phyloP scores from a whole-genome alignment of 2,888 invertebrate genomes.

The Argynnis bischoffii region DNA sequence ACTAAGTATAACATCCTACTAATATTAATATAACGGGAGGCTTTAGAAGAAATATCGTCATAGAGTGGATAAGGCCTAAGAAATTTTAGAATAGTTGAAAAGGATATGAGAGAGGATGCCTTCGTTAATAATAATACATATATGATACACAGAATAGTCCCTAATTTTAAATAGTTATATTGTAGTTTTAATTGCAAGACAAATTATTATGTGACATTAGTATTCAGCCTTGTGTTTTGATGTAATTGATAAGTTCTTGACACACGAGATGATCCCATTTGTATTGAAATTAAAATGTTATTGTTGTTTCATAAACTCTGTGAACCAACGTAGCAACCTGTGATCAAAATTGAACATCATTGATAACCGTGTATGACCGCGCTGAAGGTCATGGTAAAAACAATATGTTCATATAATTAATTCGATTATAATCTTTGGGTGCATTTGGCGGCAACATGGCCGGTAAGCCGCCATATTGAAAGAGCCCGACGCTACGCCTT shows the following conservation, averaged over 20 bases:
- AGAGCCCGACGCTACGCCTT: conserved; percentile 52
- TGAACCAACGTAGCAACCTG: conserved; percentile 72
- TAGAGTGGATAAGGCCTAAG: too few relatives aligned
- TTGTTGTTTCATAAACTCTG: conserved; percentile 54
- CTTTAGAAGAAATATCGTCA: too few relatives aligned
- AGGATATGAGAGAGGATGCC: too few relatives aligned
- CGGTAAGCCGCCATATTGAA: conserved; percentile 55
- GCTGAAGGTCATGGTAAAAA: conserved; percentile 69
- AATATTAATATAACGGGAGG: too few relatives aligned
- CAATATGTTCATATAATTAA: conserved; percentile 68
- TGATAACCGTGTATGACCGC: conserved; percentile 67
- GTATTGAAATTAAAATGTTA: conserved; percentile 24
- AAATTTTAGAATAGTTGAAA: too few relatives aligned
- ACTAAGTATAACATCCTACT: too few relatives aligned
- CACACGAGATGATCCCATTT: conserved; percentile 11
- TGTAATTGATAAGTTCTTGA: conserved; percentile 17
- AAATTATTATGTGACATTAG: conserved; percentile 2
- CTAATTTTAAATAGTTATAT: too few relatives aligned
- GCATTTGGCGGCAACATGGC: conserved; percentile 44
- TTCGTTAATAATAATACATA: too few relatives aligned
- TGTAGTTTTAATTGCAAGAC: neutral
- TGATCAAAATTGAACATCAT: conserved; percentile 66
- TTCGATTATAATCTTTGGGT: conserved; percentile 47
- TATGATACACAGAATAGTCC: too few relatives aligned
- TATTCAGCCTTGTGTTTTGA: conserved; percentile 18